Evolutionary conservation across 92 coral and sea anemone genomes (phyloP), one percentile per base, ranked within the genome.

Genomic region (Epizoanthus ramosus): DNA sequence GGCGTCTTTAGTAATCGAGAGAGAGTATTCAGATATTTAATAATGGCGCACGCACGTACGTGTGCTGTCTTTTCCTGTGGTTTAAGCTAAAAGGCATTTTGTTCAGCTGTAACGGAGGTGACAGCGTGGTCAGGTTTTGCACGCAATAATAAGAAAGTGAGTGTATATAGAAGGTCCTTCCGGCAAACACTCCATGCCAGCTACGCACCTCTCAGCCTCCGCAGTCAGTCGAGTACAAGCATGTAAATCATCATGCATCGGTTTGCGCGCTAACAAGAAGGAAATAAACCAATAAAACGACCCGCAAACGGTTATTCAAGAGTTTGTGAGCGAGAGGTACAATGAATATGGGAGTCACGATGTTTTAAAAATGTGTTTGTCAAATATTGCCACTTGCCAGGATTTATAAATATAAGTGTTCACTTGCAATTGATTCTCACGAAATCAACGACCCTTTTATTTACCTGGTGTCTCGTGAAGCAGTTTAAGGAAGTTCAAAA

Each of bases 51-150:
- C 47, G 82, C 82, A 77, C 82, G 82, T 77, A 77, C 82, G 57
- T 69, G 45, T 69, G 45, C 23, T 35, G 17, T 8, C 63, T 43
- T 77, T 77, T 41, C 57, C 82, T 61, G 35, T 61, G 60, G 69
- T 77, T 39, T 22, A 61, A 37, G 82, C 71, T 61, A 77, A 77
- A 60, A 37, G 57, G 71, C 82, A 77, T 57, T 61, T 61, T 77
- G 57, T 43, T 21, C 31, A 5, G 82, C 82, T 77, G 45, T 60
- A 77, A 77, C 82, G 82, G 82, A 77, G 70, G 3, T 19, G 71
- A 77, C 12, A 60, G 82, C 82, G 82, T 77, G 82, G 82, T 65
- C 19, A 13, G 7, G 63, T 12, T 35, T 13, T 39, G 35, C 82
- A 77, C 81, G 81, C 81, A 37, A 57, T 8, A 54, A 28, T 0